Conservation (phyloP, 2,888 invertebrate species). For the Trichogramma evanescens region DNA sequence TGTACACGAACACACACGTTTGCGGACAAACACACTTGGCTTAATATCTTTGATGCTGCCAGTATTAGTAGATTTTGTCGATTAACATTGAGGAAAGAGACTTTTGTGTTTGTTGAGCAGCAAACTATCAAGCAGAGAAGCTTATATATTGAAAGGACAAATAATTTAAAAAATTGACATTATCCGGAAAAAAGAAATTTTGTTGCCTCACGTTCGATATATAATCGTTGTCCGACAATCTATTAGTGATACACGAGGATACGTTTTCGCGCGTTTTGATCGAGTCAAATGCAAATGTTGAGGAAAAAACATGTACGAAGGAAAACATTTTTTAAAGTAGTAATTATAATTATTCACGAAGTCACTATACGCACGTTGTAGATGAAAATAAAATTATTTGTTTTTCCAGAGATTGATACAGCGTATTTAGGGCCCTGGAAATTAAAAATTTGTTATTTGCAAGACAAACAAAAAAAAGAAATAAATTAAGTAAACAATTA, state of each 20-base stretch:
- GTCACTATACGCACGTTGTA: constrained; percentile 14
- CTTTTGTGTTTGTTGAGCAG: constrained; percentile 15
- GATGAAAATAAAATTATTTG: neutral
- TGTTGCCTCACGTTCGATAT: neutral
- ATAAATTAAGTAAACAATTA: too few species aligned
- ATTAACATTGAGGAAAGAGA: constrained; percentile 15
- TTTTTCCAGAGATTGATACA: constrained; percentile 16
- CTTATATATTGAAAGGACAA: neutral
- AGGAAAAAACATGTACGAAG: too few species aligned
- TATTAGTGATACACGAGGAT: too few species aligned
- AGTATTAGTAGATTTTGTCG: constrained; percentile 23
- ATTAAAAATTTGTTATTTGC: constrained; percentile 10
- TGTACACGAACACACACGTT: neutral
- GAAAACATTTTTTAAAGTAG: too few species aligned
- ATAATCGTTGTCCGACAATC: too few species aligned
- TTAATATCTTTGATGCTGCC: constrained; percentile 22
- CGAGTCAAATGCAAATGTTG: too few species aligned
- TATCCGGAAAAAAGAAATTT: constrained; percentile 7
- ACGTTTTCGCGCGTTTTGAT: too few species aligned
- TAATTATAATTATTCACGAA: neutral
- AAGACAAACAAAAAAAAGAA: constrained; percentile 6
- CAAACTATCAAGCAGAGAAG: neutral
- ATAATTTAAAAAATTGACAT: constrained; percentile 15
- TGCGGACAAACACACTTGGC: constrained; percentile 10
- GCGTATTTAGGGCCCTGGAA: constrained; percentile 14